Conservation (phyloP, 1,140 invertebrate species). For the Helicorthomorpha holstii region DNA sequence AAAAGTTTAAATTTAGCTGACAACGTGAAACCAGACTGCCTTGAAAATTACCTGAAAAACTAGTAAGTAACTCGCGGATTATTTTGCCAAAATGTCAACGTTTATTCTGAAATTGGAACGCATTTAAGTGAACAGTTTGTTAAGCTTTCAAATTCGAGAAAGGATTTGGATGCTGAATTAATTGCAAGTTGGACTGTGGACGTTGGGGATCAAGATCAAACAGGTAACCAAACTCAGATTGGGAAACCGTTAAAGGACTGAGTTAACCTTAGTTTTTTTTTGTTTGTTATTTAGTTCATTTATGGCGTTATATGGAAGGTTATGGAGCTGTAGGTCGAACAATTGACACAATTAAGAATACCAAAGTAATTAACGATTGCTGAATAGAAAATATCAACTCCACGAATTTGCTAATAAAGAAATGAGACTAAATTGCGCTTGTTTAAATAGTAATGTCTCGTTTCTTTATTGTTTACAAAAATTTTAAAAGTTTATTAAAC, state of each 20-base stretch:
- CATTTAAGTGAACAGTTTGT: constrained; percentile 55
- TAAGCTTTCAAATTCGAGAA: constrained; percentile 52
- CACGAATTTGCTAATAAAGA: too few species aligned
- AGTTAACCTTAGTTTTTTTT: too few species aligned
- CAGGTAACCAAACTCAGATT: too few species aligned
- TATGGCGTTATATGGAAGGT: constrained; percentile 86
- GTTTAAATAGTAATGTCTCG: too few species aligned
- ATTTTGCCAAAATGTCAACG: background rate
- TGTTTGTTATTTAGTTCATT: constrained; percentile 54
- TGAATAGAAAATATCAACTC: too few species aligned
- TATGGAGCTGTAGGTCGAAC: constrained; percentile 72
- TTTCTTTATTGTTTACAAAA: too few species aligned
- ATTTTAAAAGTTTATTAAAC: too few species aligned
- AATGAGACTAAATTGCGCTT: too few species aligned
- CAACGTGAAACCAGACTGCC: constrained; percentile 72
- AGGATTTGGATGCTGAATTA: constrained; percentile 27
- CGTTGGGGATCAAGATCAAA: constrained; percentile 95
- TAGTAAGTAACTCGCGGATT: constrained; percentile 46
- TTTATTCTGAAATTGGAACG: constrained; percentile 8
- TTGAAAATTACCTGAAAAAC: constrained; percentile 67
- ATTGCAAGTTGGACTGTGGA: constrained; percentile 47
- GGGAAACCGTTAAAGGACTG: too few species aligned
- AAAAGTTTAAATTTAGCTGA: constrained; percentile 37
- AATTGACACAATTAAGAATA: constrained; percentile 48
- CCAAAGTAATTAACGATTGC: too few species aligned